Evolutionary conservation across 2,113 vertebrate species (phyloP).

Genomic region (Oryzias javanicus): DNA sequence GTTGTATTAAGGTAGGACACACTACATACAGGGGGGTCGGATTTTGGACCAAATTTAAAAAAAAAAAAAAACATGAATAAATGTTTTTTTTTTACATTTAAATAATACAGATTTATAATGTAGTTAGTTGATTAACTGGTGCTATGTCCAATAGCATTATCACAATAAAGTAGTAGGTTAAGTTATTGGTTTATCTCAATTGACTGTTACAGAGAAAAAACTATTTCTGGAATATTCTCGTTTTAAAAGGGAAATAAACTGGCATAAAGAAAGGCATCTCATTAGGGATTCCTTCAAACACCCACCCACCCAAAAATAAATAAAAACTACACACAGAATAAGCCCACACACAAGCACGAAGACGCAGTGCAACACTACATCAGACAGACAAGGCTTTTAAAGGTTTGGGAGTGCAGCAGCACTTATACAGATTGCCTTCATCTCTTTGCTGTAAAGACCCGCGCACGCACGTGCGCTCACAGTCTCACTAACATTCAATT

Average conservation of each 20-base stretch:
- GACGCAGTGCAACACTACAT: constrained; percentile 39
- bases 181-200: no score
- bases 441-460: constrained; percentile 53
- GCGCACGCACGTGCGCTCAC: constrained; percentile 22
- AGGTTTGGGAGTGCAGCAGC: constrained; percentile 69
- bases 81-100: no score
- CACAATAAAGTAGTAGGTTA: no score
- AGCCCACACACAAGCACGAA: constrained; percentile 16
- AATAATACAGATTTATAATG: no score
- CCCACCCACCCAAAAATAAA: constrained; percentile 1
- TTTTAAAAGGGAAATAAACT: constrained; percentile 9
- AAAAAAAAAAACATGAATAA: no score
- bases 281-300: constrained; percentile 11
- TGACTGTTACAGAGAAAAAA: no score
- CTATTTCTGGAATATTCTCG: constrained; percentile 1
- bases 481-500: constrained; percentile 67
- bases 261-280: constrained; percentile 34
- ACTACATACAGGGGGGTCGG: no score
- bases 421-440: constrained; percentile 76
- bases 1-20: no score
- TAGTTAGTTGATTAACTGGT: no score
- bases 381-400: constrained; percentile 68
- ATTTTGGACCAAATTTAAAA: no score
- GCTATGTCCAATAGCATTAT: no score
- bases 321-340: not conserved